Evolutionary conservation across 2,113 vertebrate species (phyloP).

Genomic region (Megatriorchis doriae): DNA sequence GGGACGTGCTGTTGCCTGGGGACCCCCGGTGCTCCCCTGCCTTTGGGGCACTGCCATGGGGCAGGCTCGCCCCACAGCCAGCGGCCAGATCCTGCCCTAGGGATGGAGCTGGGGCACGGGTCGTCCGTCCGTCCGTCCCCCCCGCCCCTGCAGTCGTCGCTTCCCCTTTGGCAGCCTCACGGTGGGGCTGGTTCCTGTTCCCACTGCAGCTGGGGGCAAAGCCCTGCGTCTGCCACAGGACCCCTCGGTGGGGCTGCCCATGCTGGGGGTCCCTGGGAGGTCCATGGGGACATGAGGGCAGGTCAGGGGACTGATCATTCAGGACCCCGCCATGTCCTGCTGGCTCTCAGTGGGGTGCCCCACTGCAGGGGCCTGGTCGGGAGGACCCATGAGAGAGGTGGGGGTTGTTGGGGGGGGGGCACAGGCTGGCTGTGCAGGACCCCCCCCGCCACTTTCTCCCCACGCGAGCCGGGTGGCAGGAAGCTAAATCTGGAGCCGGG

Average conservation of each 20-base stretch:
- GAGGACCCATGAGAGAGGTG: background rate
- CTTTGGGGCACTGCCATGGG: background rate
- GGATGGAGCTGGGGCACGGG: background rate
- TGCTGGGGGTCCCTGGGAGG: background rate
- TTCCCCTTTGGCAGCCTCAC: background rate
- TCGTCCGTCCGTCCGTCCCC: no score
- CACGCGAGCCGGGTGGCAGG: background rate
- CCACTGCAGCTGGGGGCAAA: background rate
- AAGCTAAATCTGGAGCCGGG: conserved; percentile 18
- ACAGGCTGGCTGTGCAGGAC: background rate
- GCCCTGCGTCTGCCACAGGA: background rate
- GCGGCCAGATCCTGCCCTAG: background rate
- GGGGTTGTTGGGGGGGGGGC: background rate
- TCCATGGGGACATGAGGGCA: rapidly evolving
- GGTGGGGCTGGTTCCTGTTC: background rate
- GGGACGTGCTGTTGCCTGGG: no score
- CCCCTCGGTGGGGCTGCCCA: background rate
- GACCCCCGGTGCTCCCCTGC: background rate
- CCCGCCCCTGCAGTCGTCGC: background rate
- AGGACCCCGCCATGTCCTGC: rapidly evolving
- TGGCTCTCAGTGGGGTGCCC: background rate
- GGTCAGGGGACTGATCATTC: no score
- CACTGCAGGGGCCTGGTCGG: rapidly evolving
- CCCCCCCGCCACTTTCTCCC: background rate
- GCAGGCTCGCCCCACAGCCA: background rate